These are phyloP conservation scores for Micromesistius poutassou DNA, from an alignment of 2,797 vertebrate species.

Conservation along the genomic window DNA sequence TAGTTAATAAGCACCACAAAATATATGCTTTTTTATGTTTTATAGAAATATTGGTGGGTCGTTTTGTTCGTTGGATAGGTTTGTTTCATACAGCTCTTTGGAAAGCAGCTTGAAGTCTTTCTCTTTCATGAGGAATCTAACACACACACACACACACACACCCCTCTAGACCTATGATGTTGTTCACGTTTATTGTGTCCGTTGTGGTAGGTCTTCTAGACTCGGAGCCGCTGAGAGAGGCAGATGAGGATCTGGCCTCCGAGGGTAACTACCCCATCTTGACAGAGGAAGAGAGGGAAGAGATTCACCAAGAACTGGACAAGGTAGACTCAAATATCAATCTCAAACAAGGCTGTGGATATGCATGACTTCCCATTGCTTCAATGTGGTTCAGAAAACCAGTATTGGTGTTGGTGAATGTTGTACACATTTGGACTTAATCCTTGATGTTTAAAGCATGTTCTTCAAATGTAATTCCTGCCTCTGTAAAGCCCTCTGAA, in stretches of 20 bases:
- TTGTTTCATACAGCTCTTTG: background rate
- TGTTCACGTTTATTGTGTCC: constrained; percentile 4
- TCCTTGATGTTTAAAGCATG: background rate
- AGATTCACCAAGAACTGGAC: constrained; percentile 81
- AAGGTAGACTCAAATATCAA: constrained; percentile 75
- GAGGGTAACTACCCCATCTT: constrained; percentile 76
- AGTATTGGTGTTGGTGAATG: no score
- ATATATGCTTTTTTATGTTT: background rate
- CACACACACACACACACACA: constrained; percentile 7
- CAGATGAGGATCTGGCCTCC: constrained; percentile 81
- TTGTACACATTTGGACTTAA: background rate
- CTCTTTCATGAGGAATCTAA: no score
- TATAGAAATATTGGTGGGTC: background rate
- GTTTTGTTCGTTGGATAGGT: no score
- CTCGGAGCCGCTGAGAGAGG: constrained; percentile 80
- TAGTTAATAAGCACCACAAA: no score
- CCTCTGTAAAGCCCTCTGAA: no score
- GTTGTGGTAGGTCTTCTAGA: constrained; percentile 82
- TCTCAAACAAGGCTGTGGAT: background rate
- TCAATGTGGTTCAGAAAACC: no score
- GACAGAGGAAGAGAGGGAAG: constrained; percentile 91
- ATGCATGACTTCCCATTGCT: background rate
- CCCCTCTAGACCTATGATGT: background rate
- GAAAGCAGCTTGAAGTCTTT: background rate
- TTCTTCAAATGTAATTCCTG: no score